Conservation (phyloP, 2,888 invertebrate genomes). For the Eretmocerus hayati region DNA sequence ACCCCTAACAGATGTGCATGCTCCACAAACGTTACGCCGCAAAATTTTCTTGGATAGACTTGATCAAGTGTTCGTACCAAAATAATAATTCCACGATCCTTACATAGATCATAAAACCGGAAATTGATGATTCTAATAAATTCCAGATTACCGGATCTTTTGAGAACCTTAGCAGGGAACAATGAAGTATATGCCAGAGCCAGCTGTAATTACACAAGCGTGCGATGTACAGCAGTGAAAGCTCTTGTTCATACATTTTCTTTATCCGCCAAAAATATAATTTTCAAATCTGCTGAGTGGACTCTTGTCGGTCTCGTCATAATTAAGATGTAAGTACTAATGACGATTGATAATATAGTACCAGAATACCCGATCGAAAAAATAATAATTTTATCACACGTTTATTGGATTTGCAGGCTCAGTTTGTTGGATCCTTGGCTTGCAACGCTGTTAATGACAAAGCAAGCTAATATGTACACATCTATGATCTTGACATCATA, state of each 20-base stretch:
- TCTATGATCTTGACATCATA: slow-evolving; percentile 43
- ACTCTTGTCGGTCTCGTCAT: slow-evolving; percentile 62
- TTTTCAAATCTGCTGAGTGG: slow-evolving; percentile 67
- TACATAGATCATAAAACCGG: not conserved
- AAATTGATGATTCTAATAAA: slow-evolving; percentile 2
- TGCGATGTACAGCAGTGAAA: slow-evolving; percentile 30
- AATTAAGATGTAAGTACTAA: slow-evolving; percentile 56
- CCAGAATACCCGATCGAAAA: too few species aligned
- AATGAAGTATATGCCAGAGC: slow-evolving; percentile 19
- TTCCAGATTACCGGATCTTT: slow-evolving; percentile 51
- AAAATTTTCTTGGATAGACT: slow-evolving; percentile 64
- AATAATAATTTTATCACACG: slow-evolving; percentile 3
- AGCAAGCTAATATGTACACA: slow-evolving; percentile 35
- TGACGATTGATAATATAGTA: not conserved
- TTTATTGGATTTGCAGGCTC: slow-evolving; percentile 33
- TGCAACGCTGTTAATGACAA: slow-evolving; percentile 30
- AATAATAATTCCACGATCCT: not conserved
- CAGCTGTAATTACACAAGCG: slow-evolving; percentile 27
- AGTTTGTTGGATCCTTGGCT: slow-evolving; percentile 34
- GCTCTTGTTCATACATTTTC: slow-evolving; percentile 59
- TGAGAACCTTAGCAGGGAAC: slow-evolving; percentile 47
- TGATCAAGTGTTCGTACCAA: slow-evolving; percentile 36
- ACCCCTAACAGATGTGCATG: slow-evolving; percentile 60
- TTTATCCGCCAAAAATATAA: slow-evolving; percentile 63
- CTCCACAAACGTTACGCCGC: slow-evolving; percentile 60